Percentiles rank a stretch among this genome's conserved stretches.
phyloP scores from a whole-genome alignment of 2,888 invertebrate species.

The Chaetogeoica ovagalla region DNA sequence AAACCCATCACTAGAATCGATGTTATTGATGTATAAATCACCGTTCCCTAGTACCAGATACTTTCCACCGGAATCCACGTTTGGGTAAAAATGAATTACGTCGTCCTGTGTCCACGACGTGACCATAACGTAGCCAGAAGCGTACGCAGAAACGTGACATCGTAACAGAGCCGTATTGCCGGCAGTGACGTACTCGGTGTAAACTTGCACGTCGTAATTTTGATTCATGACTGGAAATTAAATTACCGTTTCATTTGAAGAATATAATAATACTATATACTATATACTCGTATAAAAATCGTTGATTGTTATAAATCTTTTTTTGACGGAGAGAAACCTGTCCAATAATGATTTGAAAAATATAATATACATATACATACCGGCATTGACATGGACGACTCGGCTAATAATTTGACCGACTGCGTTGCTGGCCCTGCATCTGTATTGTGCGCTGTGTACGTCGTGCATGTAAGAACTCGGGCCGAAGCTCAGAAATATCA shows the following conservation, averaged over 20 bases:
- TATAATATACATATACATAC: conserved; percentile 64
- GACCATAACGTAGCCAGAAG: conserved; percentile 82
- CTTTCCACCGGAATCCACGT: conserved; percentile 63
- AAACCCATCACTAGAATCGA: conserved; percentile 76
- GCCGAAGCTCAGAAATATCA: conserved; percentile 83
- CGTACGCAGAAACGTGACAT: conserved; percentile 86
- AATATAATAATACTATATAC: no score
- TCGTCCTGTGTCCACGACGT: conserved; percentile 89
- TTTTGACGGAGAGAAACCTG: background rate
- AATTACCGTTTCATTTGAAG: background rate
- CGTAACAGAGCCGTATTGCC: conserved; percentile 88
- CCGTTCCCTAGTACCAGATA: conserved; percentile 80
- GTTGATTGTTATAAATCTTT: background rate
- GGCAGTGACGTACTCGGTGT: conserved; percentile 87
- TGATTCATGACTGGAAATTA: conserved; percentile 72
- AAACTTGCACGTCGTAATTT: conserved; percentile 86
- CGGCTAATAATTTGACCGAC: conserved; percentile 80
- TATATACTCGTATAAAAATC: background rate
- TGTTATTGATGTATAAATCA: conserved; percentile 80
- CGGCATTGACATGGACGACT: conserved; percentile 85
- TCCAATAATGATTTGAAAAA: no score
- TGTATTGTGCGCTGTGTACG: conserved; percentile 82
- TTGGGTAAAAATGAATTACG: conserved; percentile 61
- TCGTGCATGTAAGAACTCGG: conserved; percentile 79
- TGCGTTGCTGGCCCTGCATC: conserved; percentile 71